Evolutionary conservation across 1,140 invertebrate genomes (phyloP).

Genomic region (Frieseomelitta varia): DNA sequence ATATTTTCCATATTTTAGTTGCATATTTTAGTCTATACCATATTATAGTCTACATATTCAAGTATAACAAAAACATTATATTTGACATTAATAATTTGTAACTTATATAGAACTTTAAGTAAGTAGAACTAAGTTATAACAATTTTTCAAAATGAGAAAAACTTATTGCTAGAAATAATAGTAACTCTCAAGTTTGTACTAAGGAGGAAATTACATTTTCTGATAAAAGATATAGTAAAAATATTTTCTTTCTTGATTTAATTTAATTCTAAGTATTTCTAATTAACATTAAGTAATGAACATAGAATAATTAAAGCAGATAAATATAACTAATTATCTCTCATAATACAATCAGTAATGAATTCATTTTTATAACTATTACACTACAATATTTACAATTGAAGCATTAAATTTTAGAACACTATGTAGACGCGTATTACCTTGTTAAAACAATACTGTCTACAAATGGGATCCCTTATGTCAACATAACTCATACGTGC

Average conservation of each 20-base stretch:
- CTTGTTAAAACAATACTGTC: neutral
- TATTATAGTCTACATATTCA: neutral
- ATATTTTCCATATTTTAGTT: neutral
- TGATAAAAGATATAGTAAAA: no score
- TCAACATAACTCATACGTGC: neutral
- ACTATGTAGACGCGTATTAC: neutral
- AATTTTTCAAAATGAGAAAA: neutral
- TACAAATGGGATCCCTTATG: neutral
- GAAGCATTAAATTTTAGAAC: neutral
- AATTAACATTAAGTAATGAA: neutral
- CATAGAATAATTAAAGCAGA: neutral
- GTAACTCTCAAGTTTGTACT: no score
- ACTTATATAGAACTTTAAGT: neutral
- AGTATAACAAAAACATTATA: neutral
- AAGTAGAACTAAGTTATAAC: neutral
- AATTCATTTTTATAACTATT: neutral
- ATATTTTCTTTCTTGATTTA: neutral
- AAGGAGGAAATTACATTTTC: no score
- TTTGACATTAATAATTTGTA: neutral
- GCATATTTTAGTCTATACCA: neutral
- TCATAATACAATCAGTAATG: neutral
- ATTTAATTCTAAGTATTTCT: neutral
- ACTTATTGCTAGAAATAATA: neutral
- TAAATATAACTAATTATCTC: neutral
- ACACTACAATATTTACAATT: neutral